Percentiles rank a stretch among this genome's conserved stretches.
phyloP scores from a whole-genome alignment of 1,140 invertebrate genomes.

The Drosophila pruinosa region DNA sequence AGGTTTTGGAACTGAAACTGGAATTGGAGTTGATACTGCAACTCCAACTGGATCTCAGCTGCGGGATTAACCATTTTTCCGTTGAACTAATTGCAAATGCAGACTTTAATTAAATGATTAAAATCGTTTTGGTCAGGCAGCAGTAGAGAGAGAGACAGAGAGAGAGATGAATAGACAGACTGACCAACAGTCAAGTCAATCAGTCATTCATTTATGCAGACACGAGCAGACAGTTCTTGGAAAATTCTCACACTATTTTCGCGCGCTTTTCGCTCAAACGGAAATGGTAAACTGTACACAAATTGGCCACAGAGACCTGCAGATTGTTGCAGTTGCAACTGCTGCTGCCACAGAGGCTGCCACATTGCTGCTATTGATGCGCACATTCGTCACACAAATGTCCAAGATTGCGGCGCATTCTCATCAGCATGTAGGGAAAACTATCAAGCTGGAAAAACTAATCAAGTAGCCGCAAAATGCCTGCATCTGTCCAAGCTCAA shows the following conservation, averaged over 20 bases:
- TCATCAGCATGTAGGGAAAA: slow-evolving; percentile 26
- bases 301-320: slow-evolving; percentile 62
- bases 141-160: slow-evolving; percentile 20
- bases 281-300: slow-evolving; percentile 69
- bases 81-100: slow-evolving; percentile 68
- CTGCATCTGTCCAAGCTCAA: background rate
- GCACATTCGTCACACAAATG: slow-evolving; percentile 68
- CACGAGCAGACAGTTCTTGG: slow-evolving; percentile 45
- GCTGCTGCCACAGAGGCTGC: background rate
- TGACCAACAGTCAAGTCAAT: slow-evolving; percentile 38
- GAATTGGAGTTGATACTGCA: background rate
- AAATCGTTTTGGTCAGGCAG: slow-evolving; percentile 36
- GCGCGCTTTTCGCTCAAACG: slow-evolving; percentile 56
- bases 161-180: slow-evolving; percentile 15
- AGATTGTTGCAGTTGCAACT: slow-evolving; percentile 1
- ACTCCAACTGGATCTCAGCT: background rate
- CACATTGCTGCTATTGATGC: slow-evolving; percentile 42
- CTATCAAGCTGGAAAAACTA: slow-evolving; percentile 17
- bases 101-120: slow-evolving; percentile 81
- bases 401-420: slow-evolving; percentile 21
- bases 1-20: slow-evolving; percentile 9
- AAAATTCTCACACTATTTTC: slow-evolving; percentile 77
- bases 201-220: slow-evolving; percentile 45
- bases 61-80: slow-evolving; percentile 42
- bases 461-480: slow-evolving; percentile 37